Conservation (phyloP, 2,113 vertebrate species). For the Echinops telfairi region DNA sequence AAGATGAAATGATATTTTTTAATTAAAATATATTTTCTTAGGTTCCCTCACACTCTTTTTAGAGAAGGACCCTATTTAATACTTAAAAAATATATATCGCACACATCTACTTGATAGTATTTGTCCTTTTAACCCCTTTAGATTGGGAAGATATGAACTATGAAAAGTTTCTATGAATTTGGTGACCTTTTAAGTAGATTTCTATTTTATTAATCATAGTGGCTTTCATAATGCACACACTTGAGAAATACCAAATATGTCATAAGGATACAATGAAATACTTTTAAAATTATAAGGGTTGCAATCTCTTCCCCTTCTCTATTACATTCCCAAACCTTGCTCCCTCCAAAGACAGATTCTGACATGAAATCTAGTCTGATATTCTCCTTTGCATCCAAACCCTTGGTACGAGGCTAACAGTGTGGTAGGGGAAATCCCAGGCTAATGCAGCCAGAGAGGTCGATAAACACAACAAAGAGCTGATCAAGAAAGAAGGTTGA, state of each 20-base stretch:
- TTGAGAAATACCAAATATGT: background rate
- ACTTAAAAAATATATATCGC: no score
- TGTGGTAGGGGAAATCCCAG: background rate
- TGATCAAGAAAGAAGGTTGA: background rate
- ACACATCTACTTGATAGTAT: background rate
- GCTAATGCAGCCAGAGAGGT: background rate
- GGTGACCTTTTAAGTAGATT: background rate
- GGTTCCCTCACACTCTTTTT: no score
- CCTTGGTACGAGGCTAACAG: background rate
- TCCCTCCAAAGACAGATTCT: background rate
- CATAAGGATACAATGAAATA: constrained; percentile 26
- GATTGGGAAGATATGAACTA: constrained; percentile 32
- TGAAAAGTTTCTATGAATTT: constrained; percentile 16
- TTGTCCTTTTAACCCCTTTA: background rate
- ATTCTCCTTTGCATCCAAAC: background rate
- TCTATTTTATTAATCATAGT: constrained; percentile 18
- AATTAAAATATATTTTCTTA: background rate
- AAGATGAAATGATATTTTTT: background rate
- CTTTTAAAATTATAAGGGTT: background rate
- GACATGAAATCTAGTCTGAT: background rate
- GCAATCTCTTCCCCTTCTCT: background rate
- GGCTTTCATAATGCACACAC: background rate
- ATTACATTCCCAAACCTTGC: background rate
- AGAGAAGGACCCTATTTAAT: no score
- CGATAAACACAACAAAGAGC: background rate